A percentile compares a stretch with the other conserved stretches of the same genome.
These are phyloP conservation scores for Cinclus cinclus DNA, from an alignment of 2,113 vertebrate genomes.

Conservation along the genomic window DNA sequence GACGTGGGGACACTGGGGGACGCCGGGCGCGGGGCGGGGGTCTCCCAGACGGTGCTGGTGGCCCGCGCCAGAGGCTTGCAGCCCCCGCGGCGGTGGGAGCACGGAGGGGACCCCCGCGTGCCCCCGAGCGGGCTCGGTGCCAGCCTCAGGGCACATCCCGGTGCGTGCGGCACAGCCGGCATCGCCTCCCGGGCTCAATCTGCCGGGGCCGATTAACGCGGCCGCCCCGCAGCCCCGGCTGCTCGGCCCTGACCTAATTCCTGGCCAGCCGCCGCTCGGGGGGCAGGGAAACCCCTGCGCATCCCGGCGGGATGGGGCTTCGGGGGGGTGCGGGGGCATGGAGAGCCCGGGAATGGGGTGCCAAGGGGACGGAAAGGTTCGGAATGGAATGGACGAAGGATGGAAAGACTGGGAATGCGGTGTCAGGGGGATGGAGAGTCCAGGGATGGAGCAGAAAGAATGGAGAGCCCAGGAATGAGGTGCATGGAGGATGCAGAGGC, in stretches of 20 bases:
- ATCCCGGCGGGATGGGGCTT: neutral
- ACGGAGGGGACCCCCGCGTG: neutral
- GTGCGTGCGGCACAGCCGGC: neutral
- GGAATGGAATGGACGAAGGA: neutral
- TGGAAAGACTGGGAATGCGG: accelerated
- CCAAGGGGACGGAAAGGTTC: no score
- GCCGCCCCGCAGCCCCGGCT: neutral
- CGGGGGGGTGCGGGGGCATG: no score
- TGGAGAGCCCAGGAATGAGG: neutral
- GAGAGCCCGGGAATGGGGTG: neutral
- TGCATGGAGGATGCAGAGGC: neutral
- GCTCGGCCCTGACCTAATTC: conserved; percentile 57
- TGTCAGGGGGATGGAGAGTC: neutral
- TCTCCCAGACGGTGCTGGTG: accelerated
- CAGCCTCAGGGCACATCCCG: neutral
- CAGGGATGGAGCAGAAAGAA: no score
- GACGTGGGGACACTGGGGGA: neutral
- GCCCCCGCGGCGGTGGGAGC: neutral
- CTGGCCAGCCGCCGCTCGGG: neutral
- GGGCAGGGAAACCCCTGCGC: neutral
- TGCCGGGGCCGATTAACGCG: conserved; percentile 12
- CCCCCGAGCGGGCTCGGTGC: neutral
- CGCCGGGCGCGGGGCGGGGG: accelerated
- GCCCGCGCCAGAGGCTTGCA: accelerated
- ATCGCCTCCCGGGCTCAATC: neutral